Conservation (phyloP, 1,140 invertebrate species). For the Brachionus asplanchnoidis region DNA sequence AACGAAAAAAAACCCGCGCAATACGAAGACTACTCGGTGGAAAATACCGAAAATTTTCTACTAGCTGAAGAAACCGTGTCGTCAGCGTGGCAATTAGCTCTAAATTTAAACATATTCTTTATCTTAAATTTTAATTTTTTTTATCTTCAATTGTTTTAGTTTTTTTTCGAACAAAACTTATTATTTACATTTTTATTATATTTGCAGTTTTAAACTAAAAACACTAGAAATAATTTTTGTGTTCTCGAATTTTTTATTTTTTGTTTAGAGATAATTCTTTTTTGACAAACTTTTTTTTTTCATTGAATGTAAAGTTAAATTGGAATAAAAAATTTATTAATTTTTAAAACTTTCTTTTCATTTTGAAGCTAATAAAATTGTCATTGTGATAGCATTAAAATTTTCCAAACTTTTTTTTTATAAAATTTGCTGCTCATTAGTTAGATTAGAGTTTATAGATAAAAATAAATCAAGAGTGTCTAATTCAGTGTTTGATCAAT, state of each 20-base stretch:
- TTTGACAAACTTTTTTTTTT: background rate
- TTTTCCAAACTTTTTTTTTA: background rate
- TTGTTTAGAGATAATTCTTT: background rate
- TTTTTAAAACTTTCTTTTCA: background rate
- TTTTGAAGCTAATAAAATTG: background rate
- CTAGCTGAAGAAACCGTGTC: background rate
- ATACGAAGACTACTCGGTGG: background rate
- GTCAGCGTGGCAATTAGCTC: background rate
- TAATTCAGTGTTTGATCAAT: background rate
- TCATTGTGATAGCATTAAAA: background rate
- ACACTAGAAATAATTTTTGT: background rate
- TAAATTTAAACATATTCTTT: background rate
- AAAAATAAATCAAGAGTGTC: background rate
- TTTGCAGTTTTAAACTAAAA: background rate
- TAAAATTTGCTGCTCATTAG: background rate
- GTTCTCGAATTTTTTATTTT: background rate
- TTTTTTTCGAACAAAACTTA: background rate
- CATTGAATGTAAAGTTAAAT: background rate
- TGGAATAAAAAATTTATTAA: background rate
- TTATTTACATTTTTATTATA: slow-evolving; percentile 8
- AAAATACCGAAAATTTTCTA: background rate
- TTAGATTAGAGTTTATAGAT: background rate
- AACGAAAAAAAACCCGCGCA: background rate
- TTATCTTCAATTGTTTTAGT: slow-evolving; percentile 11
- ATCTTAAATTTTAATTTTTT: background rate